phyloP scores from a whole-genome alignment of 2,888 invertebrate genomes.

The Thecophora atra region DNA sequence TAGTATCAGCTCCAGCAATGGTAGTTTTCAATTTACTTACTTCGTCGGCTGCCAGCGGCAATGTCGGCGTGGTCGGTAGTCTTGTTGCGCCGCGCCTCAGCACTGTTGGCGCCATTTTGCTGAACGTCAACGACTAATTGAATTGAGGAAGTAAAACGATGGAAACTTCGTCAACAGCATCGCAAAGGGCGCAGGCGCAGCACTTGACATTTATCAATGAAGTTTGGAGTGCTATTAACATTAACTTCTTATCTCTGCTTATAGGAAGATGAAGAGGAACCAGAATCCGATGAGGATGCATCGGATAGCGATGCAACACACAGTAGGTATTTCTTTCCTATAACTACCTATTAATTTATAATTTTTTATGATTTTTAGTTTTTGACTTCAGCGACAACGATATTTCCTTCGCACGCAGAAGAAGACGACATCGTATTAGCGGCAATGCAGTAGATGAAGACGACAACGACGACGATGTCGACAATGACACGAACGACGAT shows the following conservation, averaged over 20 bases:
- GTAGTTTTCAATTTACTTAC: slow-evolving; percentile 41
- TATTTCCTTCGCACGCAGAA: slow-evolving; percentile 39
- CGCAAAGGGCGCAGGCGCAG: slow-evolving; percentile 44
- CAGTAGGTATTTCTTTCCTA: slow-evolving; percentile 47
- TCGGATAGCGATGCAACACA: slow-evolving; percentile 63
- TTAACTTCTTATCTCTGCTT: slow-evolving; percentile 59
- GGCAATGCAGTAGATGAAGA: slow-evolving; percentile 27
- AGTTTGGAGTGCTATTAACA: slow-evolving; percentile 46
- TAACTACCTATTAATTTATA: not conserved
- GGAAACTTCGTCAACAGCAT: slow-evolving; percentile 36
- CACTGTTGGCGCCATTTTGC: slow-evolving; percentile 47
- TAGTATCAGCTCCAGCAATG: slow-evolving; percentile 38
- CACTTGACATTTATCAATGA: slow-evolving; percentile 44
- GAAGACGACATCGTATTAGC: slow-evolving; percentile 30
- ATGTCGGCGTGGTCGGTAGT: slow-evolving; percentile 48
- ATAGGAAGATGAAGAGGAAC: slow-evolving; percentile 74
- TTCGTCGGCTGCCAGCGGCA: slow-evolving; percentile 49
- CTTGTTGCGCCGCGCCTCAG: slow-evolving; percentile 50
- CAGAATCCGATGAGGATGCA: slow-evolving; percentile 70
- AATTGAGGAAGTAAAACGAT: slow-evolving; percentile 23
- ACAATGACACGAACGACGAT: slow-evolving; percentile 48
- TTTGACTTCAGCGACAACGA: slow-evolving; percentile 54
- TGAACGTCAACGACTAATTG: slow-evolving; percentile 34
- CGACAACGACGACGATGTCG: slow-evolving; percentile 47
- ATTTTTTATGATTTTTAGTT: slow-evolving; percentile 45